Percentiles rank a stretch among this genome's conserved stretches.
phyloP scores from a whole-genome alignment of 2,888 invertebrate species.

The Hirtodrosophila alboralis region DNA sequence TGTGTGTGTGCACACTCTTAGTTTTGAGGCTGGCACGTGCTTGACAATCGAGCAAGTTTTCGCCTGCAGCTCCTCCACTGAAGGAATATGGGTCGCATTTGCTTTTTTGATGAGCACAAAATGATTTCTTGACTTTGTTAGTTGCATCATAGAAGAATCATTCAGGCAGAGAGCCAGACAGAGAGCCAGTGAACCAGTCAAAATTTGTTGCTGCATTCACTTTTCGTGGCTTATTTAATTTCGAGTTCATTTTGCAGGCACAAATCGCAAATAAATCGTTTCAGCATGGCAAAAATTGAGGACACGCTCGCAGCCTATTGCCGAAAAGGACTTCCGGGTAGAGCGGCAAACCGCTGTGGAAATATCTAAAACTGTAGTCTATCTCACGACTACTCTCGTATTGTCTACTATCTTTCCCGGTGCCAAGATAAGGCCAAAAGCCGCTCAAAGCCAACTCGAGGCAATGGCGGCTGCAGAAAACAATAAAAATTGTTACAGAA shows the following conservation, averaged over 20 bases:
- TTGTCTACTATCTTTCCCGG: conserved; percentile 13
- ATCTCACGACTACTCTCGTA: conserved; percentile 15
- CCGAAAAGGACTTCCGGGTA: conserved; percentile 14
- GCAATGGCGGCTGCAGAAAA: conserved; percentile 55
- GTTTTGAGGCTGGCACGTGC: conserved; percentile 56
- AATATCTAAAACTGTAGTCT: conserved; percentile 19
- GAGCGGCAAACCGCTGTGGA: conserved; percentile 18
- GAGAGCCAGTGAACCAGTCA: conserved; percentile 18
- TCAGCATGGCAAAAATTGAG: conserved; percentile 23
- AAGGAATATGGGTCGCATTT: conserved; percentile 71
- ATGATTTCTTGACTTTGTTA: conserved; percentile 49
- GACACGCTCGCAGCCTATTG: conserved; percentile 25
- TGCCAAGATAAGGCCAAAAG: conserved; percentile 47
- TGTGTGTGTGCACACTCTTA: conserved; percentile 14
- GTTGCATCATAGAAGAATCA: conserved; percentile 24
- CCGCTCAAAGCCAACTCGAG: conserved; percentile 50
- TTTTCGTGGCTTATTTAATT: conserved; percentile 63
- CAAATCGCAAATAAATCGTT: conserved; percentile 62
- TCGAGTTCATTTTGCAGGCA: conserved; percentile 62
- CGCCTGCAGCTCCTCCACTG: conserved; percentile 32
- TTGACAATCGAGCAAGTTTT: conserved; percentile 29
- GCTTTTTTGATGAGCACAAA: conserved; percentile 55
- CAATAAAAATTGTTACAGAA: conserved; percentile 76
- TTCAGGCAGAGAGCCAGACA: conserved; percentile 4
- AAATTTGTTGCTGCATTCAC: conserved; percentile 16